Conservation (phyloP, 1,140 invertebrate genomes). For the Trialeurodes vaporariorum region DNA sequence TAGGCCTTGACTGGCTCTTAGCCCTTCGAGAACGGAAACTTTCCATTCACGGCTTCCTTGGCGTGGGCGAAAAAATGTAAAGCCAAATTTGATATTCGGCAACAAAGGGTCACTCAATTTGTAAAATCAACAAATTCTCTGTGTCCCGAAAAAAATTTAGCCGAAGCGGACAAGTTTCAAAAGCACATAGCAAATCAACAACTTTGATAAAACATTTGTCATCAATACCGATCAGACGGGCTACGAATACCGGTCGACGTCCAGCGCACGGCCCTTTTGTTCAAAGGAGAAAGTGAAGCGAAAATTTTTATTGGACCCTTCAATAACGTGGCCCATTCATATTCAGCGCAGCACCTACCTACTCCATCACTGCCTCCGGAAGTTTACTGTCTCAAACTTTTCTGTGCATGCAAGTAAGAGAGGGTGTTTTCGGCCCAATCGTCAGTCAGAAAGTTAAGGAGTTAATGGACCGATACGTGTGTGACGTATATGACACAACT, state of each 20-base stretch:
- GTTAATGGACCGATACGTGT: constrained; percentile 8
- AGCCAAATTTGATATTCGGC: background rate
- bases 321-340: constrained; percentile 16
- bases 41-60: background rate
- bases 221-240: constrained; percentile 21
- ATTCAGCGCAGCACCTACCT: constrained; percentile 20
- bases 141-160: background rate
- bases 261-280: constrained; percentile 10
- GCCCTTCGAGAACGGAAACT: background rate
- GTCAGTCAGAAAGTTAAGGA: background rate
- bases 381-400: constrained; percentile 15
- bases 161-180: constrained; percentile 14
- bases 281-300: constrained; percentile 11
- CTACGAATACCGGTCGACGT: constrained; percentile 14
- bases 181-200: constrained; percentile 9
- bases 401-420: constrained; percentile 17
- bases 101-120: background rate
- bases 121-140: background rate
- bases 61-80: background rate
- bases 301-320: constrained; percentile 15
- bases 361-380: constrained; percentile 14
- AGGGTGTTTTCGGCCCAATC: constrained; percentile 14
- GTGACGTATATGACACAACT: constrained; percentile 15
- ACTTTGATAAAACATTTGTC: constrained; percentile 12
- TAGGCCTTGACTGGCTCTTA: no score